phyloP scores from a whole-genome alignment of 1,140 invertebrate species.

The Nymphalis io region DNA sequence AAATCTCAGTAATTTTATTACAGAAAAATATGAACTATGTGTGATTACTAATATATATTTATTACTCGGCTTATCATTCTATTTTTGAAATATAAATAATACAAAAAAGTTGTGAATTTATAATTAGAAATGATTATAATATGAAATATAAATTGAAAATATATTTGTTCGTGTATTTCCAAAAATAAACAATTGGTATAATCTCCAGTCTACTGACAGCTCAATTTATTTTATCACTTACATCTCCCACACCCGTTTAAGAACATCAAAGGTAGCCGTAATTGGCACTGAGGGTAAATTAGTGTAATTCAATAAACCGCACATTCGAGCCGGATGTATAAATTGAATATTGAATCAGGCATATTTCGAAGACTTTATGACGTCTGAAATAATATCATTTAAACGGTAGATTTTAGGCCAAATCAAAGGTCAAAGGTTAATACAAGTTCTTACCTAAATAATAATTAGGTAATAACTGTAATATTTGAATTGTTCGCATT shows the following conservation, averaged over 20 bases:
- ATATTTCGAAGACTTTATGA: slow-evolving; percentile 29
- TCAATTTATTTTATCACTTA: slow-evolving; percentile 66
- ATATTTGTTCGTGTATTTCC: slow-evolving; percentile 31
- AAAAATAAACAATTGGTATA: slow-evolving; percentile 54
- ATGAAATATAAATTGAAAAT: background rate
- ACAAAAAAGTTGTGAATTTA: too few species aligned
- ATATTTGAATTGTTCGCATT: background rate
- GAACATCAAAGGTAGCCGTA: slow-evolving; percentile 69
- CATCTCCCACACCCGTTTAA: slow-evolving; percentile 61
- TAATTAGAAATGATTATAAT: too few species aligned
- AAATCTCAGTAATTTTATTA: too few species aligned
- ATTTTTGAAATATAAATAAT: too few species aligned
- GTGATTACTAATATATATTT: too few species aligned
- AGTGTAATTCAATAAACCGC: slow-evolving; percentile 53
- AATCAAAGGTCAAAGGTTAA: background rate
- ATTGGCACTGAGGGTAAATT: slow-evolving; percentile 58
- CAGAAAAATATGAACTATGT: too few species aligned
- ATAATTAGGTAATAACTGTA: too few species aligned
- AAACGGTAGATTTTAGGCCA: background rate
- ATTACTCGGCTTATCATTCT: too few species aligned
- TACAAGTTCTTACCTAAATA: too few species aligned
- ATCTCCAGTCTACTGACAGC: slow-evolving; percentile 51
- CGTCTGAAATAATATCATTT: background rate
- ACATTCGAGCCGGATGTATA: slow-evolving; percentile 37
- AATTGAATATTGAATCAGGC: slow-evolving; percentile 34